phyloP scores from a whole-genome alignment of 1,140 invertebrate species.

The Tyrophagus putrescentiae region DNA sequence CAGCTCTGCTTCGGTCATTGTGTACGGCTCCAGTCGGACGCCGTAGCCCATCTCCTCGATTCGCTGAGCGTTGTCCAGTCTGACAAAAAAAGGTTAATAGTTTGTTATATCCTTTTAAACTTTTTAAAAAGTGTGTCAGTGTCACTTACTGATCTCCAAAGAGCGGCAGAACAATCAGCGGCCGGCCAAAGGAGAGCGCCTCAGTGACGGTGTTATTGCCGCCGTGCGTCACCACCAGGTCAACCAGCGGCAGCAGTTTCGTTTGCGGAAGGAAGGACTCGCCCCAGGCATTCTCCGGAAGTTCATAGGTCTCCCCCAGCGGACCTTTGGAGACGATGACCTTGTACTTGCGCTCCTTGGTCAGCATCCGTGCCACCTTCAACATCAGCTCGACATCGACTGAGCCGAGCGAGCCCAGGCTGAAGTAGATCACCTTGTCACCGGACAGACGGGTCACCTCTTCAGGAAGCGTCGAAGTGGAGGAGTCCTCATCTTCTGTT shows the following conservation, averaged over 20 bases:
- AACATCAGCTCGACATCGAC: neutral
- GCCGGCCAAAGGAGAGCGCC: conserved; percentile 14
- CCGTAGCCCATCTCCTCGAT: too few species aligned
- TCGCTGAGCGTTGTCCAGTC: too few species aligned
- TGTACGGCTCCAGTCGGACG: too few species aligned
- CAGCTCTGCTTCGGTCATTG: too few species aligned
- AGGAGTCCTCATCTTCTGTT: neutral
- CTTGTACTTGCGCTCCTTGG: neutral
- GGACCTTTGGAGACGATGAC: neutral
- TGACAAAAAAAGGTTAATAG: too few species aligned
- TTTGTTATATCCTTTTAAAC: too few species aligned
- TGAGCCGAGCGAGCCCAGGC: conserved; percentile 1
- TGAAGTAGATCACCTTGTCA: conserved; percentile 8
- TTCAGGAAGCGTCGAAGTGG: neutral
- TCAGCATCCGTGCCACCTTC: neutral
- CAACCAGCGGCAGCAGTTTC: conserved; percentile 1
- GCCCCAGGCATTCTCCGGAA: conserved; percentile 17
- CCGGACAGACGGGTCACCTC: neutral
- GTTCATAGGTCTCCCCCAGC: neutral
- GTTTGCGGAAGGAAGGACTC: conserved; percentile 8
- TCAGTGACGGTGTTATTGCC: conserved; percentile 21
- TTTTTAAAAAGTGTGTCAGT: too few species aligned
- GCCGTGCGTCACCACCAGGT: conserved; percentile 19
- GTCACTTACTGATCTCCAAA: conserved; percentile 23
- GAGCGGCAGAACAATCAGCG: conserved; percentile 18